Base-by-base conservation (phyloP, 2,797 vertebrate species). In the Sciurus carolinensis region DNA sequence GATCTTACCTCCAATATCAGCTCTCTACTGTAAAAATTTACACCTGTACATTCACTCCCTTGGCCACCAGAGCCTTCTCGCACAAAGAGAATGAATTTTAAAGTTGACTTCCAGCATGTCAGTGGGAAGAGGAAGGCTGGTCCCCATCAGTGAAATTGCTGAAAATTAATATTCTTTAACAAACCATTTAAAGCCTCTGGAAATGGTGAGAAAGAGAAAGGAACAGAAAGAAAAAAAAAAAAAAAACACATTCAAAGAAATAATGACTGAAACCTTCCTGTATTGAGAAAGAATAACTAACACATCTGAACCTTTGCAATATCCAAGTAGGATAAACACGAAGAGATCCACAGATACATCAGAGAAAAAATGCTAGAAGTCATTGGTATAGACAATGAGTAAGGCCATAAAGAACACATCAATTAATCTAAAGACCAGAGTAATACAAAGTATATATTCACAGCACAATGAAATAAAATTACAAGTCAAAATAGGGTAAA, bases 181-280 rank as follows among this genome's bases (percentile, higher is more conserved):
- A 76, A 92, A 84, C 12, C 28, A 87, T 15, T 82, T 86, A 87
- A 92, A 87, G 9, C 44, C 47, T 90, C 77, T 81, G 22, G 52
- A 95, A 87, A 80, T n/a, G 4, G 36, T 79, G 17, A 90, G 33
- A 79, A 77, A 77, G 66, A 80, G 54, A 93, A 82, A 66, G 9
- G 3, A 71, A 62, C 10, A 33, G 14, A 69, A 52, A 84, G 54
- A 57, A 57, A 22, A 54, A 39, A 39, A 39, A 39, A 39, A 39
- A 52, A 54, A 57, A 22, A 20, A 80, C 87, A 87, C 3, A 57
- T 39, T 85, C 15, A 76, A 73, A 86, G 36, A 87, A 88, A 62
- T 20, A 62, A 83, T 33, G 33, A 7, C 52, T 62, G 17, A 44
- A 77, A 92, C 89, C 0, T 8, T 13, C 39, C 50, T 72, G n/a